A percentile compares a stretch with the other conserved stretches of the same genome.
Evolutionary conservation across 2,113 vertebrate genomes (phyloP).

Genomic region (Anguilla japonica): DNA sequence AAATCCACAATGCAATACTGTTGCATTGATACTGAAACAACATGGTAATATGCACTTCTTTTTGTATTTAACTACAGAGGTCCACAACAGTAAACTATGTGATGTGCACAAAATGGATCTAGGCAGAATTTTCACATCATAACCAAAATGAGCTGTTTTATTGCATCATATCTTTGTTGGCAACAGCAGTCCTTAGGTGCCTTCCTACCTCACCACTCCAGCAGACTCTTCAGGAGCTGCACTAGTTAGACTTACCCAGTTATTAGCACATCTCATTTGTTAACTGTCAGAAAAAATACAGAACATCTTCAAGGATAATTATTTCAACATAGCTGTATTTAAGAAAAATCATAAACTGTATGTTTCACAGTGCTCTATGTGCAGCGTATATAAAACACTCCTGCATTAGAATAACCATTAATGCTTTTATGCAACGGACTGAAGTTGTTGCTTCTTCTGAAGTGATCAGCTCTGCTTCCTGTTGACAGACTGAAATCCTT

Average conservation of each 20-base stretch:
- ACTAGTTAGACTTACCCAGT: background rate
- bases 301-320: background rate
- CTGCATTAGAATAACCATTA: too few relatives aligned
- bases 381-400: background rate
- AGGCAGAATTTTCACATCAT: constrained; percentile 13
- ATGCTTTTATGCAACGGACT: background rate
- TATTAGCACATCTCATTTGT: background rate
- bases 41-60: background rate
- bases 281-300: background rate
- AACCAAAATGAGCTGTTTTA: background rate
- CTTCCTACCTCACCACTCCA: background rate
- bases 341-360: background rate
- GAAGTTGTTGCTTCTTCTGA: background rate
- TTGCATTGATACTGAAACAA: background rate
- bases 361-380: background rate
- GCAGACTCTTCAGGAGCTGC: background rate
- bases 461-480: background rate
- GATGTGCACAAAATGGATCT: background rate
- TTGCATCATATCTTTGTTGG: background rate
- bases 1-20: background rate
- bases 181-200: background rate
- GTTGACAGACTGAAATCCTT: background rate
- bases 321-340: background rate
- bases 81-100: background rate
- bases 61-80: background rate